These are phyloP conservation scores for Panopea generosa DNA, from an alignment of 2,888 invertebrate genomes.

Conservation along the genomic window DNA sequence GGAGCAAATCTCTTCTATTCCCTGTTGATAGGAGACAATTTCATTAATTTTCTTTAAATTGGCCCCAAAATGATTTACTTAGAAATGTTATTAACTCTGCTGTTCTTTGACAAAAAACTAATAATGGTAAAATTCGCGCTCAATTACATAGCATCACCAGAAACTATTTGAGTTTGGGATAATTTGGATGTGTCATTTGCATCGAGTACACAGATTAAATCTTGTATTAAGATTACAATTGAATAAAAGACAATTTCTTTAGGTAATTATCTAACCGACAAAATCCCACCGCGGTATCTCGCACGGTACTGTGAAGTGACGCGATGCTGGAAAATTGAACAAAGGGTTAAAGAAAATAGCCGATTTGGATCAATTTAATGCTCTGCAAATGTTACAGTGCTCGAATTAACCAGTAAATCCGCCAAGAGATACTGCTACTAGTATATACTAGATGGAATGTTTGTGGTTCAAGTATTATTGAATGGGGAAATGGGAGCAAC, in stretches of 20 bases:
- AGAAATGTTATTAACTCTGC: constrained; percentile 51
- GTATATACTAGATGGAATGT: no score
- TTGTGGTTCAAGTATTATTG: no score
- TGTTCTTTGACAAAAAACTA: constrained; percentile 61
- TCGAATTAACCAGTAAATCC: no score
- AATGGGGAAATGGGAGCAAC: no score
- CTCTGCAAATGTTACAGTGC: no score
- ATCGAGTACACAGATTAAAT: constrained; percentile 57
- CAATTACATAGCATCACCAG: constrained; percentile 47
- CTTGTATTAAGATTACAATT: constrained; percentile 54
- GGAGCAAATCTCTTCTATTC: neutral
- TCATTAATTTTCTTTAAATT: constrained; percentile 61
- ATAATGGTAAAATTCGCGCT: constrained; percentile 48
- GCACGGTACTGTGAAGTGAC: no score
- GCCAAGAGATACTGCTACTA: no score
- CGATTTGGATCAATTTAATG: no score
- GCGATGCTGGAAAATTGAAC: no score
- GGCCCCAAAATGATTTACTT: constrained; percentile 45
- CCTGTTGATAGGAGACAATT: constrained; percentile 45
- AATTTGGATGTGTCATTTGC: constrained; percentile 59
- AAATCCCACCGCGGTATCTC: neutral
- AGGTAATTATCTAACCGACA: constrained; percentile 23
- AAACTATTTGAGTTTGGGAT: constrained; percentile 54
- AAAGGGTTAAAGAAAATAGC: no score
- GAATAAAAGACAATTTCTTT: constrained; percentile 44